phyloP scores from a whole-genome alignment of 2,113 vertebrate genomes.

The Gallinago jamesoni region DNA sequence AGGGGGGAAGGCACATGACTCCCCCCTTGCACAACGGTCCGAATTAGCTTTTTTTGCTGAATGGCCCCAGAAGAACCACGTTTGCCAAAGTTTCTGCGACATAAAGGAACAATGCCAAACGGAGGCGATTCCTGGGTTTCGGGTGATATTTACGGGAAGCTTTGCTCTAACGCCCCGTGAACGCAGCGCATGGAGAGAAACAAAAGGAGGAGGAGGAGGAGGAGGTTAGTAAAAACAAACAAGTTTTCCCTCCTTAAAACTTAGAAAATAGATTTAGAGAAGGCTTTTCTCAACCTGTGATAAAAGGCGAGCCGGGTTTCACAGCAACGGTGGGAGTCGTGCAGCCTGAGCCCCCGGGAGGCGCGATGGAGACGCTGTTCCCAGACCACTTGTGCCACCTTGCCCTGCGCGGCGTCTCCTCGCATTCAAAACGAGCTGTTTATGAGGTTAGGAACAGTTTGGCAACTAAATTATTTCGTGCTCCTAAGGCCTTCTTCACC shows the following conservation, averaged over 20 bases:
- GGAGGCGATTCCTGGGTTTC: not conserved
- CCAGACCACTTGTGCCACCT: not conserved
- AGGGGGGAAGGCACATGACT: not conserved
- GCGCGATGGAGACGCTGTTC: not conserved
- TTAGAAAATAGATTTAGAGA: not conserved
- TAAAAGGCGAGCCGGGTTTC: not conserved
- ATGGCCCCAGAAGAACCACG: not conserved
- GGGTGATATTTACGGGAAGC: not conserved
- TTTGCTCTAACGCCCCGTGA: accelerated
- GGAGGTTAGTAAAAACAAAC: not conserved
- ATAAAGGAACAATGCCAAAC: not conserved
- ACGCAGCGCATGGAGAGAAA: not conserved
- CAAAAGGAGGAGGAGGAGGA: not conserved
- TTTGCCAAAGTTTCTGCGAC: not conserved
- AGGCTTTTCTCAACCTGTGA: not conserved
- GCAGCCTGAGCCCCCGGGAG: not conserved
- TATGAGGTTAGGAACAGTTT: conserved; percentile 6
- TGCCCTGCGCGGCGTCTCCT: not conserved
- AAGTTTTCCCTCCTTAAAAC: not conserved
- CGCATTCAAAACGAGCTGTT: conserved; percentile 1
- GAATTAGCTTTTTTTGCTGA: not conserved
- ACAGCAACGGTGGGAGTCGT: not conserved
- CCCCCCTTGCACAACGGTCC: not conserved
- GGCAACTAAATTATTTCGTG: not conserved
- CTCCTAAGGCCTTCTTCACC: not conserved